phyloP scores from a whole-genome alignment of 2,797 vertebrate genomes.

The Propithecus perrieri region DNA sequence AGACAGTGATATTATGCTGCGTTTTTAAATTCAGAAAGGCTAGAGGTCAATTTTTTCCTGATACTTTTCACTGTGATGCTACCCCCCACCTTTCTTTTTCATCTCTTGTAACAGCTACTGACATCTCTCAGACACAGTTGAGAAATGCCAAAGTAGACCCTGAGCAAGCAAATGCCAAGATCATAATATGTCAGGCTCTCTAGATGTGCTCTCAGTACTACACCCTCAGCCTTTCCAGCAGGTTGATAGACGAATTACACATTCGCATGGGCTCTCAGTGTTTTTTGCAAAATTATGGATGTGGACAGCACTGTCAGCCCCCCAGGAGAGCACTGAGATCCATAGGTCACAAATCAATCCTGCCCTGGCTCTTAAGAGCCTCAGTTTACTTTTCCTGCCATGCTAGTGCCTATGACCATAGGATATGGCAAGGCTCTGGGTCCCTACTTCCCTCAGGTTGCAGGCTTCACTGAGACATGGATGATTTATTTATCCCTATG shows the following conservation, averaged over 20 bases:
- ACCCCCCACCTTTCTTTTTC: neutral
- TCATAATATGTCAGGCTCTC: neutral
- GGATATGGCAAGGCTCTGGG: neutral
- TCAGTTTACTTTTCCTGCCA: neutral
- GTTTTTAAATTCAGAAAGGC: constrained; percentile 35
- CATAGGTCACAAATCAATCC: neutral
- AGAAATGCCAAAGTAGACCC: constrained; percentile 50
- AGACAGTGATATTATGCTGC: neutral
- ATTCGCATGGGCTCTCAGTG: neutral
- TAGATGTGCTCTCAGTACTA: neutral
- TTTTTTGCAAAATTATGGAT: neutral
- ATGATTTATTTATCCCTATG: neutral
- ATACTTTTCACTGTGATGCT: neutral
- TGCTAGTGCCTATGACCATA: neutral
- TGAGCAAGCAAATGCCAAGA: constrained; percentile 14
- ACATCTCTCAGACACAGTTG: constrained; percentile 38
- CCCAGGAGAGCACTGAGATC: neutral
- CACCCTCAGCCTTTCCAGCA: neutral
- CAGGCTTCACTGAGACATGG: neutral
- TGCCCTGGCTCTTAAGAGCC: neutral
- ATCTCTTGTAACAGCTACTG: constrained; percentile 22
- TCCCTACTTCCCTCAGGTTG: neutral
- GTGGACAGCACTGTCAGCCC: neutral
- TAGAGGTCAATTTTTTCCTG: neutral
- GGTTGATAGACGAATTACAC: neutral